Conservation (phyloP, 2,797 vertebrate species). For the Microchirus variegatus region DNA sequence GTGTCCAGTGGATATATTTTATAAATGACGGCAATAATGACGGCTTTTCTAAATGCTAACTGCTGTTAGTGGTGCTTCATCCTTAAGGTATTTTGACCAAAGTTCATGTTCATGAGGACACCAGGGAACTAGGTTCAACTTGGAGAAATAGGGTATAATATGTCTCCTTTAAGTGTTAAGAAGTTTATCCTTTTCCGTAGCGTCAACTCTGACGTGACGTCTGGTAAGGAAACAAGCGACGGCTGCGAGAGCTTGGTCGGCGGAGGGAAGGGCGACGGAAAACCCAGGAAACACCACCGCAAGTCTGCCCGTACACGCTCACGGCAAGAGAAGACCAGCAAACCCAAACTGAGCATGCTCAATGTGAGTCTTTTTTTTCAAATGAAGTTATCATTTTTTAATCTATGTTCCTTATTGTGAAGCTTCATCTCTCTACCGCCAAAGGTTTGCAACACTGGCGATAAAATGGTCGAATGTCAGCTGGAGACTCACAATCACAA, state of each 20-base stretch:
- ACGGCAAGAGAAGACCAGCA: slow-evolving; percentile 92
- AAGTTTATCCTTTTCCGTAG: slow-evolving; percentile 53
- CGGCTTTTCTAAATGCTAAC: too few relatives aligned
- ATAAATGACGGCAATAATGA: too few relatives aligned
- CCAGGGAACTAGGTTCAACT: too few relatives aligned
- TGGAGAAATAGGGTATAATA: too few relatives aligned
- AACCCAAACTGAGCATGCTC: slow-evolving; percentile 94
- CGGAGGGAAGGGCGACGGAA: slow-evolving; percentile 88
- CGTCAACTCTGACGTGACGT: slow-evolving; percentile 88
- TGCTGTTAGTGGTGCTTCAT: too few relatives aligned
- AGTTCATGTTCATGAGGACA: too few relatives aligned
- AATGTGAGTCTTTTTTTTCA: slow-evolving; percentile 84
- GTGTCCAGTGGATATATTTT: too few relatives aligned
- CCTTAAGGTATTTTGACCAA: too few relatives aligned
- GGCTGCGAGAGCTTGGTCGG: slow-evolving; percentile 88
- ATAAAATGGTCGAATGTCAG: slow-evolving; percentile 99
- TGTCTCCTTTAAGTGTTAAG: background rate
- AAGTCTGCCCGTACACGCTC: slow-evolving; percentile 93
- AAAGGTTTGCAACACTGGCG: slow-evolving; percentile 84
- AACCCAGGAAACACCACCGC: slow-evolving; percentile 91
- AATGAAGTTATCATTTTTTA: background rate
- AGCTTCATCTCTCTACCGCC: background rate
- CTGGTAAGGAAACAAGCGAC: slow-evolving; percentile 94
- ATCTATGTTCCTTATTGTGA: slow-evolving; percentile 17
- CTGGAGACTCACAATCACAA: slow-evolving; percentile 99